Conservation (phyloP, 1,140 invertebrate genomes). For the Brachystomella parvula region DNA sequence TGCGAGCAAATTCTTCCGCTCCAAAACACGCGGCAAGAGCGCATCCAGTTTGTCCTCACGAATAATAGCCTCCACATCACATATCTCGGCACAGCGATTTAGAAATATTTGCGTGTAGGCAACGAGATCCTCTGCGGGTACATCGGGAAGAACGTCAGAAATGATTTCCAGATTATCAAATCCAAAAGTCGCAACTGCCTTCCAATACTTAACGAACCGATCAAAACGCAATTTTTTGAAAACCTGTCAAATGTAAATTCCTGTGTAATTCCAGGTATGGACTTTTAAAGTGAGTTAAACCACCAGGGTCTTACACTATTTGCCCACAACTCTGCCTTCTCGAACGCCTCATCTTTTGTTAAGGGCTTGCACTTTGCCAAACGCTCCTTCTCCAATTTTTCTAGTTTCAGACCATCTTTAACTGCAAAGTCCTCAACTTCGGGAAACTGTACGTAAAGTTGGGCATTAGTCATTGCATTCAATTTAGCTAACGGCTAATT, state of each 20-base stretch:
- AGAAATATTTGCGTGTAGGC: slow-evolving; percentile 16
- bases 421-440: slow-evolving; percentile 62
- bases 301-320: slow-evolving; percentile 13
- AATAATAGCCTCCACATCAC: slow-evolving; percentile 11
- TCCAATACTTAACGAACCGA: slow-evolving; percentile 14
- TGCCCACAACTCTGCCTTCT: slow-evolving; percentile 83
- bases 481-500: background rate
- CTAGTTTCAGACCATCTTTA: slow-evolving; percentile 79
- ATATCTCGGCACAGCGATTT: slow-evolving; percentile 14
- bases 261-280: too few relatives aligned
- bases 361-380: slow-evolving; percentile 88
- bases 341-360: slow-evolving; percentile 75
- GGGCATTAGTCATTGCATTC: background rate
- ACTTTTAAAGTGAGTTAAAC: too few relatives aligned
- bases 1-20: background rate
- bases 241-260: too few relatives aligned
- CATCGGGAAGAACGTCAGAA: background rate
- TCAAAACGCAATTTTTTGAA: too few relatives aligned
- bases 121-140: slow-evolving; percentile 10
- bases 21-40: background rate
- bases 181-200: slow-evolving; percentile 8
- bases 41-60: background rate
- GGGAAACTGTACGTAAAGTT: slow-evolving; percentile 5
- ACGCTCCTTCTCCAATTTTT: slow-evolving; percentile 88
- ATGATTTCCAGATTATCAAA: slow-evolving; percentile 10